Percentiles rank a stretch among this genome's conserved stretches.
phyloP scores from a whole-genome alignment of 1,140 invertebrate genomes.

The Aphis gossypii region DNA sequence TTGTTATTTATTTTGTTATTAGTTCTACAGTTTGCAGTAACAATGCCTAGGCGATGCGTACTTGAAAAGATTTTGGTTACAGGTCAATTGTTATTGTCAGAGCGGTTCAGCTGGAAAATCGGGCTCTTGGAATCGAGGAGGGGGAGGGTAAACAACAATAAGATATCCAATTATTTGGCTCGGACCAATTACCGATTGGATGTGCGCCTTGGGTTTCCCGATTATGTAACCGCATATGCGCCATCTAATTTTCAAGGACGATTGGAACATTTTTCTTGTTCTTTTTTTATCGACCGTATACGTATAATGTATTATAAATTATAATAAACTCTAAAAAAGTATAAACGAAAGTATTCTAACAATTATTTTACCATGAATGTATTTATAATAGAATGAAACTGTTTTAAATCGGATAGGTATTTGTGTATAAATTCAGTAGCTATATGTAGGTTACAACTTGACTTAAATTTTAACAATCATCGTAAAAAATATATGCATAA shows the following conservation, averaged over 20 bases:
- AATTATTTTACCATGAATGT: not conserved
- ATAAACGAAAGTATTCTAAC: conserved; percentile 9
- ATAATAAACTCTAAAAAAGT: not conserved
- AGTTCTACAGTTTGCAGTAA: conserved; percentile 35
- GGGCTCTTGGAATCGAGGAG: not conserved
- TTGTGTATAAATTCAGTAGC: not conserved
- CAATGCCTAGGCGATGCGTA: conserved; percentile 37
- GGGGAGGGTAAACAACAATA: conserved; percentile 53
- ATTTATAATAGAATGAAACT: not conserved
- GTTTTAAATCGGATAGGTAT: not conserved
- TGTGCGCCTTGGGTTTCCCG: conserved; percentile 54
- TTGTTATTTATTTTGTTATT: conserved; percentile 52
- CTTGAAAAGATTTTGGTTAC: conserved; percentile 51
- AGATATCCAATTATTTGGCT: conserved; percentile 56
- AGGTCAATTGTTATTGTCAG: conserved; percentile 56
- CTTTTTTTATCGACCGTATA: conserved; percentile 4
- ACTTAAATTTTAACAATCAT: not conserved
- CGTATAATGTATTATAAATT: not conserved
- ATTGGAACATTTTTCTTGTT: conserved; percentile 43
- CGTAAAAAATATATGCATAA: not conserved
- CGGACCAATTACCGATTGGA: conserved; percentile 58
- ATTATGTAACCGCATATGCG: conserved; percentile 54
- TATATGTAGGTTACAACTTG: not conserved
- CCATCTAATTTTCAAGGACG: conserved; percentile 49
- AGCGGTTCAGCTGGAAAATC: conserved; percentile 57